These are phyloP conservation scores for Heteropelma amictum DNA, from an alignment of 2,888 invertebrate species.

Conservation along the genomic window DNA sequence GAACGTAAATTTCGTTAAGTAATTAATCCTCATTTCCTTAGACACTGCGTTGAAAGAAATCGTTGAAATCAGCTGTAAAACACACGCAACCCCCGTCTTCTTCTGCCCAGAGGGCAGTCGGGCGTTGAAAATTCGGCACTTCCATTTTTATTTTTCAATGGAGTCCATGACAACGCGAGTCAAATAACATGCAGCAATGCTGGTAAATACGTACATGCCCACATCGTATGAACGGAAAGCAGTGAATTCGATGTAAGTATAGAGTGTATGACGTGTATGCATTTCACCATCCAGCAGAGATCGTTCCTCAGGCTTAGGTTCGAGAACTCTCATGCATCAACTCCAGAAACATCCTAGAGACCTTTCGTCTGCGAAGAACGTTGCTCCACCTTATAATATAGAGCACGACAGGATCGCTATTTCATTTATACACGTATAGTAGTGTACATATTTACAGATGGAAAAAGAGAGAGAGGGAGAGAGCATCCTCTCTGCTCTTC, in stretches of 20 bases:
- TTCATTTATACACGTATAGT: conserved; percentile 41
- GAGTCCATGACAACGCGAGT: too few species aligned
- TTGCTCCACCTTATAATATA: conserved; percentile 6
- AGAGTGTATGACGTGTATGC: not conserved
- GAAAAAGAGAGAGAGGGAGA: not conserved
- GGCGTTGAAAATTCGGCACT: too few species aligned
- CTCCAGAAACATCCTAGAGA: conserved; percentile 33
- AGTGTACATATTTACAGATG: not conserved
- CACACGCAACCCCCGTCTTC: too few species aligned
- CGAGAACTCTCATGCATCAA: conserved; percentile 39
- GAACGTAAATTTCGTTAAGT: too few species aligned
- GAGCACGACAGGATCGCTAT: conserved; percentile 15
- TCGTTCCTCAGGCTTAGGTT: conserved; percentile 59
- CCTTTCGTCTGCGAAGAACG: conserved; percentile 3
- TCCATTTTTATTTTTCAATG: too few species aligned
- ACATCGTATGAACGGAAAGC: not conserved
- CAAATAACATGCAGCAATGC: not conserved
- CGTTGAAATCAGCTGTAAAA: too few species aligned
- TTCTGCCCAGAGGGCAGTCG: too few species aligned
- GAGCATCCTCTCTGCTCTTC: conserved; percentile 13
- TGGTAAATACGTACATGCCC: not conserved
- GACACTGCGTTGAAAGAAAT: too few species aligned
- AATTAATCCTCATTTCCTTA: too few species aligned
- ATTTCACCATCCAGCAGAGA: conserved; percentile 21
- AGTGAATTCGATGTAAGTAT: not conserved